Conservation (phyloP, 2,888 invertebrate genomes). For the Branchipolynoe longqiensis region DNA sequence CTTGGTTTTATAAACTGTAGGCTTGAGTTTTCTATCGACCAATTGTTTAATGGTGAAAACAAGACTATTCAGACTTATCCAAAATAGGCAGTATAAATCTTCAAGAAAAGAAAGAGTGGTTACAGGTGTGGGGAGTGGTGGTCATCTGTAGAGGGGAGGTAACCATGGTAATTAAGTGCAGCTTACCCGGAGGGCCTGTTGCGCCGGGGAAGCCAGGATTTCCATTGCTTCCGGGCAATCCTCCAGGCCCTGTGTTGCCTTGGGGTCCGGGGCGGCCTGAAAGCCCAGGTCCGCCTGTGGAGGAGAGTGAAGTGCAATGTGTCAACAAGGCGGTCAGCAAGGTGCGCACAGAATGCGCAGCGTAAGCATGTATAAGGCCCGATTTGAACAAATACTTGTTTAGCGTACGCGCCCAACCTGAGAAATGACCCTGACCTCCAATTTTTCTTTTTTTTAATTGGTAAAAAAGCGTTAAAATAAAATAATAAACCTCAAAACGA, state of each 20-base stretch:
- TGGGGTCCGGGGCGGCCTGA: conserved; percentile 17
- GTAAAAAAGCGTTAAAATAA: background rate
- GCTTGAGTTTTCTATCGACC: too few species aligned
- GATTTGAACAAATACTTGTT: background rate
- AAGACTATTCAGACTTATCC: too few species aligned
- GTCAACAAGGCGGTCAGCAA: too few species aligned
- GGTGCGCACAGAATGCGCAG: too few species aligned
- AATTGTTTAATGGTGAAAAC: too few species aligned
- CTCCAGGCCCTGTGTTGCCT: conserved; percentile 12
- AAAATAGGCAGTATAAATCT: too few species aligned
- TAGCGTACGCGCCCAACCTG: background rate
- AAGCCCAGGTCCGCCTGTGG: background rate
- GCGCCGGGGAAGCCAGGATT: conserved; percentile 13
- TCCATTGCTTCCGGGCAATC: conserved; percentile 4
- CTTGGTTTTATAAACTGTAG: too few species aligned
- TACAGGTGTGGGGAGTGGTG: too few species aligned
- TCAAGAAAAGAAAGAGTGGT: too few species aligned
- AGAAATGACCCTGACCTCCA: background rate
- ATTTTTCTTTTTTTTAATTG: background rate
- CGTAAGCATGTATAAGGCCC: background rate
- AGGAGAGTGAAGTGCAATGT: background rate
- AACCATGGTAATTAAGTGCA: background rate
- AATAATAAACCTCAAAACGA: background rate
- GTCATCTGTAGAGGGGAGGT: too few species aligned
- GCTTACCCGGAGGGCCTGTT: background rate